phyloP scores from a whole-genome alignment of 1,140 invertebrate species.

The Rhysida immarginata region DNA sequence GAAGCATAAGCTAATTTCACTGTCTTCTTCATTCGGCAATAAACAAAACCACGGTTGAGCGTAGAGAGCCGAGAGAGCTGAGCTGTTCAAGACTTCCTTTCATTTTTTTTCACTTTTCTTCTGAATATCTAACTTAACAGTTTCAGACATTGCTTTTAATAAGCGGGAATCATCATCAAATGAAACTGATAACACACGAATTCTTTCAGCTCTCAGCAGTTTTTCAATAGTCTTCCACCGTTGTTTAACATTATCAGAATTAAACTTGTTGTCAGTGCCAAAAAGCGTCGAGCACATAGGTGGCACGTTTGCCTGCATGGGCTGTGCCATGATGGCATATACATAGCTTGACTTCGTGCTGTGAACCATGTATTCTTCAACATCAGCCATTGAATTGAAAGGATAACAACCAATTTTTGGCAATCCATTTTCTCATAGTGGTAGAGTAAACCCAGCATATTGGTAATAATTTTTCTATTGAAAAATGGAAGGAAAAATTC shows the following conservation, averaged over 20 bases:
- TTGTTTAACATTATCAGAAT: not conserved
- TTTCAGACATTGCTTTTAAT: not conserved
- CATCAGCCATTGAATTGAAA: not conserved
- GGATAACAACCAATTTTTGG: not conserved
- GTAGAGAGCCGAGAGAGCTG: no score
- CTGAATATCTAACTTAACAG: no score
- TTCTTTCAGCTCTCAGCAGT: no score
- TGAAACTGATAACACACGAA: not conserved
- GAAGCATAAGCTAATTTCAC: no score
- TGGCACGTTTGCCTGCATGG: not conserved
- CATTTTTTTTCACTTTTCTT: no score
- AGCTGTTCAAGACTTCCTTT: no score
- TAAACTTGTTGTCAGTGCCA: conserved; percentile 3
- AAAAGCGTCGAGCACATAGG: not conserved
- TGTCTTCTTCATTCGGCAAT: no score
- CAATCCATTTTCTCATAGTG: not conserved
- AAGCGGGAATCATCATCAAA: not conserved
- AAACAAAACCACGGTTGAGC: no score
- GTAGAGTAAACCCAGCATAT: not conserved
- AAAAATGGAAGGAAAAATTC: no score
- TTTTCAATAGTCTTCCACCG: not conserved
- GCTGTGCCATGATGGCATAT: not conserved
- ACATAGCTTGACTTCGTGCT: no score
- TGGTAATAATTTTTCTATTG: no score
- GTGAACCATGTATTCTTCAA: not conserved